Conservation (phyloP, 1,140 invertebrate species). For the Prorops nasuta region DNA sequence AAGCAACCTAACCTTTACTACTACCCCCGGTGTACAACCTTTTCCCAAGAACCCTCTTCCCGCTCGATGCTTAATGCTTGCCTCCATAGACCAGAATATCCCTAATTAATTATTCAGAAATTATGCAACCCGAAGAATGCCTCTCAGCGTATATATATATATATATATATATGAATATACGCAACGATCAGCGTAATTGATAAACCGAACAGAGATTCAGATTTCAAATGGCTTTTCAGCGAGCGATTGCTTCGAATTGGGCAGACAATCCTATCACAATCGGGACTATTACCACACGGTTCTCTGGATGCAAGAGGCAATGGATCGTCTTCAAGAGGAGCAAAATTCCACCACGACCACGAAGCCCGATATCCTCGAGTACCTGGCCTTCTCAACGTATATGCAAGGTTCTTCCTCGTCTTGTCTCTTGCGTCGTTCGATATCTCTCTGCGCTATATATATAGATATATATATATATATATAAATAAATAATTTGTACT, state of each 20-base stretch:
- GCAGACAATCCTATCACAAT: constrained; percentile 90
- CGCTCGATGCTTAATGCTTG: too few species aligned
- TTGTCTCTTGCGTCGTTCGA: too few species aligned
- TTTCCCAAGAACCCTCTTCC: too few species aligned
- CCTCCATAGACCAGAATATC: too few species aligned
- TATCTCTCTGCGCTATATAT: too few species aligned
- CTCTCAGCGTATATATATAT: background rate
- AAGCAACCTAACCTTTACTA: too few species aligned
- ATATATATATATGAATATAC: constrained; percentile 6
- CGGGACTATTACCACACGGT: constrained; percentile 93
- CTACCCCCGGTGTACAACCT: too few species aligned
- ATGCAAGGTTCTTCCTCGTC: too few species aligned
- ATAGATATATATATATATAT: too few species aligned
- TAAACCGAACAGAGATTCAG: background rate
- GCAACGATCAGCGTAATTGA: background rate
- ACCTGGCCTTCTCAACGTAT: constrained; percentile 93
- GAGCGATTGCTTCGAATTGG: constrained; percentile 96
- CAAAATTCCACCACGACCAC: constrained; percentile 69
- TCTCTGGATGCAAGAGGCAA: constrained; percentile 93
- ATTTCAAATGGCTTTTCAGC: constrained; percentile 60
- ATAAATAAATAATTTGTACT: too few species aligned
- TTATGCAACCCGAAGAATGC: too few species aligned
- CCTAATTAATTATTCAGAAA: too few species aligned
- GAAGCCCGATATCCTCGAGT: constrained; percentile 88
- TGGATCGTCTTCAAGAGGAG: constrained; percentile 66